Evolutionary conservation across 2,888 invertebrate species (phyloP).

Genomic region (Brenthis daphne): DNA sequence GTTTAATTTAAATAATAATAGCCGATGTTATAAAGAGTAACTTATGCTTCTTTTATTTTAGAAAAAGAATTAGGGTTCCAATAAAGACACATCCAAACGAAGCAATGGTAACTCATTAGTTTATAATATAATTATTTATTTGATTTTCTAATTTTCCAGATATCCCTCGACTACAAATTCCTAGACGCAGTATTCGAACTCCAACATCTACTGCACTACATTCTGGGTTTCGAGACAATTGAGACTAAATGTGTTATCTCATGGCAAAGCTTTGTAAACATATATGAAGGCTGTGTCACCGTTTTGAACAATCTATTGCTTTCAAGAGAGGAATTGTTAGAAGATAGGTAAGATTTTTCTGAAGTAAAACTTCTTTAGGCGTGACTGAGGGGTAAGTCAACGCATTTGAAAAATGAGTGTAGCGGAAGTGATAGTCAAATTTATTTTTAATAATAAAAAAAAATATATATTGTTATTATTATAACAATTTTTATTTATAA

Average conservation of each 20-base stretch:
- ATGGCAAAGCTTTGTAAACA: slow-evolving; percentile 58
- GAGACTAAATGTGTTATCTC: slow-evolving; percentile 53
- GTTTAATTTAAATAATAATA: too few relatives aligned
- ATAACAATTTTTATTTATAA: too few relatives aligned
- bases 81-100: too few relatives aligned
- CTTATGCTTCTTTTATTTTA: too few relatives aligned
- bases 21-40: too few relatives aligned
- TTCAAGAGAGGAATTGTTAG: slow-evolving; percentile 70
- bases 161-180: slow-evolving; percentile 68
- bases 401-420: too few relatives aligned
- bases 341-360: slow-evolving; percentile 62
- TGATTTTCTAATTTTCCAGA: slow-evolving; percentile 52
- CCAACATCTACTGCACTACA: slow-evolving; percentile 58
- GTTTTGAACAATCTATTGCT: slow-evolving; percentile 65
- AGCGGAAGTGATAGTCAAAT: too few relatives aligned
- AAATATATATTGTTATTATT: too few relatives aligned
- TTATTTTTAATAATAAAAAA: too few relatives aligned
- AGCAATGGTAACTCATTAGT: too few relatives aligned
- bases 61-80: too few relatives aligned
- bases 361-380: not conserved
- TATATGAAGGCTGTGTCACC: slow-evolving; percentile 57
- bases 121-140: not conserved
- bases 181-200: slow-evolving; percentile 70
- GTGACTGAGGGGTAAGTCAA: too few relatives aligned
- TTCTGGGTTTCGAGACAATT: slow-evolving; percentile 50